Conservation (phyloP, 2,888 invertebrate genomes). For the Bembecia ichneumoniformis region DNA sequence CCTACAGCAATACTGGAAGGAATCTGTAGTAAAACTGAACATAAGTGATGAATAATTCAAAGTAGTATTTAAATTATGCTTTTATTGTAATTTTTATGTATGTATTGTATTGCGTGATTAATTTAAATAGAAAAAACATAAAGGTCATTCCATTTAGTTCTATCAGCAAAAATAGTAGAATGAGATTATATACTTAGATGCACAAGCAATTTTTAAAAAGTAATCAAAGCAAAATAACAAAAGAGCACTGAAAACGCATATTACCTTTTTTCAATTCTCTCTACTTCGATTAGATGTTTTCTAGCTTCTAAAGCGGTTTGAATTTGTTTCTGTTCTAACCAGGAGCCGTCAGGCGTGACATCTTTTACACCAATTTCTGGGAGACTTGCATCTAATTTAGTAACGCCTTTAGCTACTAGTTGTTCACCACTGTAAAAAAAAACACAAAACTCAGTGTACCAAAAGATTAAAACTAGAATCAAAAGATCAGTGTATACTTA, state of each 20-base stretch:
- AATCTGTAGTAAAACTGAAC: too few species aligned
- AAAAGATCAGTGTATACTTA: slow-evolving; percentile 20
- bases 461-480: background rate
- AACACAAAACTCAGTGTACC: background rate
- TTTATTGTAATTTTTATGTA: too few species aligned
- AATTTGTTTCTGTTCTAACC: slow-evolving; percentile 74
- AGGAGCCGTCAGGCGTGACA: slow-evolving; percentile 66
- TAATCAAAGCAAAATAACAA: background rate
- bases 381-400: slow-evolving; percentile 52
- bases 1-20: too few species aligned
- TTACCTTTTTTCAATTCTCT: slow-evolving; percentile 72
- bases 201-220: background rate
- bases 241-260: background rate
- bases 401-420: slow-evolving; percentile 45
- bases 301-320: slow-evolving; percentile 68
- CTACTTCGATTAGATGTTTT: slow-evolving; percentile 64
- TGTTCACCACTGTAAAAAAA: slow-evolving; percentile 42
- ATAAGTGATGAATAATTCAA: too few species aligned
- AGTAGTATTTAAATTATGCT: too few species aligned
- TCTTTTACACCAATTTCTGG: slow-evolving; percentile 71
- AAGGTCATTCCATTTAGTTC: too few species aligned
- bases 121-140: too few species aligned
- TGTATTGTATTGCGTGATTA: too few species aligned
- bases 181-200: background rate
- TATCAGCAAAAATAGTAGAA: background rate